These are phyloP conservation scores for Dilophus febrilis DNA, from an alignment of 2,888 invertebrate species.

Conservation along the genomic window DNA sequence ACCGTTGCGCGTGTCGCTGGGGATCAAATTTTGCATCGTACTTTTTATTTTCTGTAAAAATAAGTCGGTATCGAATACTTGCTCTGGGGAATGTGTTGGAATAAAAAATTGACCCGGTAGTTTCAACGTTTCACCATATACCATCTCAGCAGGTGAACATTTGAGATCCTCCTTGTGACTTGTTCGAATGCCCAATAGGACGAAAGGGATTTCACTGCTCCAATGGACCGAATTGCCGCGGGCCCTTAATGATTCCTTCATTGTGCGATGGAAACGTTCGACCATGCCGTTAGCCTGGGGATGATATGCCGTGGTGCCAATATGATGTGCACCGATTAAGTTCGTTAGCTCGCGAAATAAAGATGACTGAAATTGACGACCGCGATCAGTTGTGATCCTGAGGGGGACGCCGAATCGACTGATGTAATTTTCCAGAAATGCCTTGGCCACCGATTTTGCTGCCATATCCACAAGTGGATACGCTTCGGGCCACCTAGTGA, in stretches of 20 bases:
- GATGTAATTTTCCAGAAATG: slow-evolving; percentile 4
- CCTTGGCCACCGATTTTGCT: slow-evolving; percentile 1
- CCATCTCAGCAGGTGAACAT: too few species aligned
- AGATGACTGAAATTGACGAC: slow-evolving; percentile 9
- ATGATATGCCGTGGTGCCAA: slow-evolving; percentile 5
- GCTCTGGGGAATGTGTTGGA: too few species aligned
- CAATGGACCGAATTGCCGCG: background rate
- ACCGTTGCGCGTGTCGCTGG: too few species aligned
- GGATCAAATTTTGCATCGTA: too few species aligned
- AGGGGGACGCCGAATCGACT: slow-evolving; percentile 9
- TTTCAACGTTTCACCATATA: background rate
- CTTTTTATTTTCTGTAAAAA: too few species aligned
- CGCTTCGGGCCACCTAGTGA: slow-evolving; percentile 5
- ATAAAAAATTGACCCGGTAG: background rate
- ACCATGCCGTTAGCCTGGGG: slow-evolving; percentile 6
- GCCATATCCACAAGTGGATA: slow-evolving; percentile 3
- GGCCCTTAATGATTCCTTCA: slow-evolving; percentile 6
- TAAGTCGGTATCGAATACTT: too few species aligned
- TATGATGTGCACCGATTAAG: slow-evolving; percentile 6
- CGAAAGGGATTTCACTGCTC: background rate
- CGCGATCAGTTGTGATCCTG: slow-evolving; percentile 9
- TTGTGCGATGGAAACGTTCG: slow-evolving; percentile 11
- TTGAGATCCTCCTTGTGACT: background rate
- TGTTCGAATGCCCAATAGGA: background rate
- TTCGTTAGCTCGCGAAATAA: slow-evolving; percentile 8